A percentile compares a stretch with the other conserved stretches of the same genome.
Conservation (phyloP, 2,888 invertebrate genomes). For the Temnothorax rugatulus region DNA sequence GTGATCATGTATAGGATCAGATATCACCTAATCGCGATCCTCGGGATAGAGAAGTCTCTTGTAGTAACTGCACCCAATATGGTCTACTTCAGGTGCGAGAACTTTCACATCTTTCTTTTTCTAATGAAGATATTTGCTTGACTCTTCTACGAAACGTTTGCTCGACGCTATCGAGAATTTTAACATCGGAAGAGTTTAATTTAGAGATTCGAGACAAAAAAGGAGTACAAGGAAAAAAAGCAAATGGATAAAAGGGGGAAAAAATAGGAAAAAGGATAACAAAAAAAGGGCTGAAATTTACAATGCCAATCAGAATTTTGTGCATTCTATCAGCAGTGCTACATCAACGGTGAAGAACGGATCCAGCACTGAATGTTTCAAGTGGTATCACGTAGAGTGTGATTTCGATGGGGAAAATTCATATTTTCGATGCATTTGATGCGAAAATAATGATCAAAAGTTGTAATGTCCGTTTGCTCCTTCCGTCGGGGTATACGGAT, state of each 20-base stretch:
- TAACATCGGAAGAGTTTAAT: constrained; percentile 5
- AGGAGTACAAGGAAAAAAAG: background rate
- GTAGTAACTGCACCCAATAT: constrained; percentile 13
- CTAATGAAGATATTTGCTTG: constrained; percentile 1
- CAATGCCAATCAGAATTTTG: constrained; percentile 22
- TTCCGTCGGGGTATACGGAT: background rate
- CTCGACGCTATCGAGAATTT: background rate
- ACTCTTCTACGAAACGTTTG: background rate
- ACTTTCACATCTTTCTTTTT: constrained; percentile 44
- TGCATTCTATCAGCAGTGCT: constrained; percentile 2
- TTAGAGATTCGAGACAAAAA: background rate
- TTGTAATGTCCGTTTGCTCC: background rate
- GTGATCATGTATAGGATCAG: constrained; percentile 64
- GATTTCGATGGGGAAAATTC: background rate
- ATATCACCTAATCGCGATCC: constrained; percentile 69
- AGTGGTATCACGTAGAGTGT: constrained; percentile 28
- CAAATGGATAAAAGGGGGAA: background rate
- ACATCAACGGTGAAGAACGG: constrained; percentile 13
- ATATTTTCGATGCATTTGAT: constrained; percentile 10
- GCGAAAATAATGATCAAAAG: constrained; percentile 15
- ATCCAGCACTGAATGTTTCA: constrained; percentile 22
- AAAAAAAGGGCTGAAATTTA: background rate
- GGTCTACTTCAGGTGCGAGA: constrained; percentile 31
- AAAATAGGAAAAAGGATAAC: background rate
- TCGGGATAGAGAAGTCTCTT: constrained; percentile 45